Conservation (phyloP, 2,888 invertebrate genomes). For the Scrobipalpa costella region DNA sequence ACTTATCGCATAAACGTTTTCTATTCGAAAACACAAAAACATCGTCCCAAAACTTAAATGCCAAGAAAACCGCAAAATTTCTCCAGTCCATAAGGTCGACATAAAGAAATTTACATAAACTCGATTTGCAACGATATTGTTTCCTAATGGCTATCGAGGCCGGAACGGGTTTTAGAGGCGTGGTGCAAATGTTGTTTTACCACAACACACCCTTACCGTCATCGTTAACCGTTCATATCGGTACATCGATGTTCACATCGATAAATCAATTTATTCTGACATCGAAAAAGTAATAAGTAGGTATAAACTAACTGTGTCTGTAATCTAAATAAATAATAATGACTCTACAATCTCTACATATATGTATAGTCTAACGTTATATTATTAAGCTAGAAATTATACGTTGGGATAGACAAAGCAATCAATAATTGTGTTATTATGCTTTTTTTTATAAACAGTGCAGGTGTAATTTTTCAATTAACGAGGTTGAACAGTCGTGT, state of each 20-base stretch:
- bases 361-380: not conserved
- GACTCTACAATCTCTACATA: slow-evolving; percentile 4
- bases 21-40: not conserved
- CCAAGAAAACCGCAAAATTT: slow-evolving; percentile 11
- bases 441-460: slow-evolving; percentile 2
- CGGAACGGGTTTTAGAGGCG: slow-evolving; percentile 37
- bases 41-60: not conserved
- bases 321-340: not conserved
- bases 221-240: slow-evolving; percentile 23
- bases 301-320: slow-evolving; percentile 15
- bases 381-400: slow-evolving; percentile 9
- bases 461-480: slow-evolving; percentile 36
- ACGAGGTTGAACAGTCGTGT: slow-evolving; percentile 25
- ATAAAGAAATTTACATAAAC: slow-evolving; percentile 53
- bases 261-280: slow-evolving; percentile 23
- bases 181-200: slow-evolving; percentile 30
- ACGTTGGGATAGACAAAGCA: not conserved
- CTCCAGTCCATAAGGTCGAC: slow-evolving; percentile 9
- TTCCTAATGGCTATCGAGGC: slow-evolving; percentile 36
- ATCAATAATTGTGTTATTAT: slow-evolving; percentile 3
- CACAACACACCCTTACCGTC: slow-evolving; percentile 24
- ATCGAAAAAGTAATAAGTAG: not conserved
- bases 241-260: slow-evolving; percentile 19
- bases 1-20: not conserved
- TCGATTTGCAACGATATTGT: slow-evolving; percentile 50